Percentiles rank a stretch among this genome's conserved stretches.
phyloP scores from a whole-genome alignment of 2,888 invertebrate genomes.

The Nephrotoma flavescens region DNA sequence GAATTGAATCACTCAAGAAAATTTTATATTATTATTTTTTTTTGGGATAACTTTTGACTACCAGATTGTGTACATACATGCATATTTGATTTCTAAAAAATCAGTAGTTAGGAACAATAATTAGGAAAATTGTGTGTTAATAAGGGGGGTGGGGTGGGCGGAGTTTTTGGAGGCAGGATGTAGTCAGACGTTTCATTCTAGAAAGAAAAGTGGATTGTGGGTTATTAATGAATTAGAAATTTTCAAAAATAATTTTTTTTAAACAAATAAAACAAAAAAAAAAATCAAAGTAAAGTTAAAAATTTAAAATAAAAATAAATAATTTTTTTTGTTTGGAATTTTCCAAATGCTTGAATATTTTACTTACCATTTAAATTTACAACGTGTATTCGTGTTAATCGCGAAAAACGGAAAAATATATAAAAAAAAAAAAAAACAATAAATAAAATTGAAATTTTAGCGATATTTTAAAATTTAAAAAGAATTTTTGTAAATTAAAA shows the following conservation, averaged over 20 bases:
- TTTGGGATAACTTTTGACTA: background rate
- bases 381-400: background rate
- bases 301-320: background rate
- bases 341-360: background rate
- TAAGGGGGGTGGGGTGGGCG: too few relatives aligned
- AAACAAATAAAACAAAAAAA: background rate
- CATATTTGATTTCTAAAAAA: background rate
- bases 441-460: conserved; percentile 11
- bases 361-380: background rate
- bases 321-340: background rate
- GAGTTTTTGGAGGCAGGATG: too few relatives aligned
- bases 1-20: background rate
- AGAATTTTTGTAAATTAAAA: background rate
- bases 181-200: background rate
- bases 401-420: background rate
- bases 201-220: too few relatives aligned
- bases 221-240: too few relatives aligned
- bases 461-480: background rate
- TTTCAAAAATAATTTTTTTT: background rate
- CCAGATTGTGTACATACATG: background rate
- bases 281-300: background rate
- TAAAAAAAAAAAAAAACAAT: background rate
- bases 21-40: background rate
- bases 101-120: background rate
- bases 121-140: background rate